Base-by-base conservation (phyloP, 2,113 vertebrate species). In the Clarias batrachus region DNA sequence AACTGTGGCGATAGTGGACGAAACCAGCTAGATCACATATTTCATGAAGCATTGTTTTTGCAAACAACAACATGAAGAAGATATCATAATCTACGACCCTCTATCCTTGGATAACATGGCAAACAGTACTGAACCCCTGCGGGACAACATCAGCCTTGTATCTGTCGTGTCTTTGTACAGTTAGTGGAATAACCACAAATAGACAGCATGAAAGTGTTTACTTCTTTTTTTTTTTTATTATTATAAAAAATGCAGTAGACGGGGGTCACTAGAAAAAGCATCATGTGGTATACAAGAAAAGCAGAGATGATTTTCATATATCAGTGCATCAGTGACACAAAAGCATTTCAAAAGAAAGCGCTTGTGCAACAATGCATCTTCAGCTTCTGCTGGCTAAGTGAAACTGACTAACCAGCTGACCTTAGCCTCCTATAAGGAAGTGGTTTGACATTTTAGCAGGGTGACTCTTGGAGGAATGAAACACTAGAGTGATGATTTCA, bases 371-470 rank as follows among this genome's bases (percentile, higher is more conserved):
- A 14, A 23, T 25, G 23, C 73, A 76, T 52, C 41, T 76, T 76
- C 41, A 76, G 41, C 4, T 74, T 76, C 21, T 76, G 73, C 73
- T 54, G 14, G 48, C n/a, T 76, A 76, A 76, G 73, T 76, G 73
- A 76, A 76, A 76, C 73, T 54, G 73, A 54, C 73, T n/a, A 76
- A 76, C 48, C 73, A 76, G 41, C 23, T 76, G 73, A 52, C 23
- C 41, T n/a, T 76, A 52, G 73, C 73, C 19, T 74, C 71, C 37
- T 74, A 54, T 54, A 76, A 76, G 73, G 73, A 76, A n/a, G 73
- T 76, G 73, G 41, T 76, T 52, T 76, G 73, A 54, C 41, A 76
- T 76, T 76, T 76, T 14, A 3, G 11, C 41, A 54, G 52, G 19
- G 41, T n/a, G 54, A n/a, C 23, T 54, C 23, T 54, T 48, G 52